Conservation (phyloP, 2,113 vertebrate species). For the Percina caprodes region DNA sequence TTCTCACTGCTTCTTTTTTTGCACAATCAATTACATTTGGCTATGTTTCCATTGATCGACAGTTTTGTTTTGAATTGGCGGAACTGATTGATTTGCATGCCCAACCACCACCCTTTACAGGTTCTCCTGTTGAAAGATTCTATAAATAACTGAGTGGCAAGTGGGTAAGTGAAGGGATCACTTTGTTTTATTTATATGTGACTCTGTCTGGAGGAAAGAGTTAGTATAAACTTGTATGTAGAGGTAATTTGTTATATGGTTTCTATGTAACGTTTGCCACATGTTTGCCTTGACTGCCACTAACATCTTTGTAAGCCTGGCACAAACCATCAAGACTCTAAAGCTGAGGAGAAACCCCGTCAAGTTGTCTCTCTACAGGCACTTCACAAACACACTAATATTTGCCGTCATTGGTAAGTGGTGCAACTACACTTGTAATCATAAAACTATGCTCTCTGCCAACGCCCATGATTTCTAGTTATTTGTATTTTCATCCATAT, state of each 20-base stretch:
- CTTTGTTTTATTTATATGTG: neutral
- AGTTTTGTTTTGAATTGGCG: slow-evolving; percentile 8
- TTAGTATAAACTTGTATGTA: neutral
- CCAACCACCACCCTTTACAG: neutral
- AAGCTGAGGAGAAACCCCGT: slow-evolving; percentile 90
- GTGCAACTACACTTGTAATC: neutral
- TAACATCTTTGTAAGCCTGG: slow-evolving; percentile 91
- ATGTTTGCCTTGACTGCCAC: slow-evolving; percentile 79
- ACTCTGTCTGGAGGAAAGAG: neutral
- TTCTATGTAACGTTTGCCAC: neutral
- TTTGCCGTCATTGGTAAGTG: slow-evolving; percentile 90
- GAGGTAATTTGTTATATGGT: neutral
- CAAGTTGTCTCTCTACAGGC: slow-evolving; percentile 91
- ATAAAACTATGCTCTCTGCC: neutral
- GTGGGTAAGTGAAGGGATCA: neutral
- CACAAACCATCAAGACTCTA: slow-evolving; percentile 92
- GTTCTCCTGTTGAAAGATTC: neutral
- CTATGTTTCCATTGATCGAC: neutral
- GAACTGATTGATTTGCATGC: slow-evolving; percentile 16
- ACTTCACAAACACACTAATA: slow-evolving; percentile 91
- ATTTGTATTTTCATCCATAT: neutral
- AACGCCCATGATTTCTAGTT: neutral
- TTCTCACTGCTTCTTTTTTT: slow-evolving; percentile 5
- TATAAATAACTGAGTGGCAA: no score
- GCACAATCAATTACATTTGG: slow-evolving; percentile 10